phyloP scores from a whole-genome alignment of 2,888 invertebrate species.

The Tipula helvola region DNA sequence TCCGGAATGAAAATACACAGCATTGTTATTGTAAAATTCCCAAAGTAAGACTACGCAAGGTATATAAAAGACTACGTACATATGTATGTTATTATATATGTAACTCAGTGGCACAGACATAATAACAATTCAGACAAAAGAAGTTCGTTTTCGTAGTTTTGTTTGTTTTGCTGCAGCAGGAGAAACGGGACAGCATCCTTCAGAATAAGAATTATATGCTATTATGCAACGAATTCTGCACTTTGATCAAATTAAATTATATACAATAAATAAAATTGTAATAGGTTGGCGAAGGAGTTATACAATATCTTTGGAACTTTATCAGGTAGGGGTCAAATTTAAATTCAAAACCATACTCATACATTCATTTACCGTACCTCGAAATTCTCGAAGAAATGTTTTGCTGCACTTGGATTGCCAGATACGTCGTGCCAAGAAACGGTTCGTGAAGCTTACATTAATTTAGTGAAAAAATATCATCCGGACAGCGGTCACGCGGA shows the following conservation, averaged over 20 bases:
- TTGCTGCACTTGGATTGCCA: constrained; percentile 49
- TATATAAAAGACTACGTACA: too few species aligned
- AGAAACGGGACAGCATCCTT: neutral
- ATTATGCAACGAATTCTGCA: neutral
- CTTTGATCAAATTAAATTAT: neutral
- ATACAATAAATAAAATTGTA: neutral
- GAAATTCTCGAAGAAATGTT: constrained; percentile 50
- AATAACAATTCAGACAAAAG: too few species aligned
- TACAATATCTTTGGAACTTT: neutral
- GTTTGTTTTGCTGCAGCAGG: neutral
- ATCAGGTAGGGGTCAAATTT: neutral
- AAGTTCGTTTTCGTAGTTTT: too few species aligned
- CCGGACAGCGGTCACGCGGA: constrained; percentile 66
- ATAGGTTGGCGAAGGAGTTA: neutral
- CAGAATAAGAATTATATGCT: too few species aligned
- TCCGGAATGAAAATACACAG: too few species aligned
- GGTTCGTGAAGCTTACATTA: constrained; percentile 57
- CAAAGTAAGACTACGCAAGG: too few species aligned
- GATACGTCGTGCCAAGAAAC: constrained; percentile 58
- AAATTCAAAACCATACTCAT: too few species aligned
- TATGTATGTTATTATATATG: too few species aligned
- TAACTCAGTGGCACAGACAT: too few species aligned
- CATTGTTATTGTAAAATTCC: too few species aligned
- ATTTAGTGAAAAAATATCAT: constrained; percentile 68
- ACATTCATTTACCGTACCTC: too few species aligned